Evolutionary conservation across 2,113 vertebrate genomes (phyloP), one percentile per base, ranked within the genome.

Genomic region (Lutjanus erythropterus): DNA sequence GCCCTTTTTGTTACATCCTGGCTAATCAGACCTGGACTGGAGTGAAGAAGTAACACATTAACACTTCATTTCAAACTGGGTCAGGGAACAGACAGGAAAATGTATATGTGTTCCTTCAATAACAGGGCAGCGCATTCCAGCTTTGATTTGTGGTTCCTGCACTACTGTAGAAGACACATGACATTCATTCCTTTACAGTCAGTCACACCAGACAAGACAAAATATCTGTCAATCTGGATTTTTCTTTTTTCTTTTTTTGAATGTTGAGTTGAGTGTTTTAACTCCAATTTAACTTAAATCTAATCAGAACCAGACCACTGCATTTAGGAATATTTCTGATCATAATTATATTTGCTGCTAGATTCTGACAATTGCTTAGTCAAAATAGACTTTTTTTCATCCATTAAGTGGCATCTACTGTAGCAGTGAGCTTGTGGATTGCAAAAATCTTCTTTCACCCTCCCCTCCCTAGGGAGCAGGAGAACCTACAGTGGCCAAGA

Each of bases 61-160:
- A 71, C 80, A 78, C 69, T 64, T 61, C 60, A 74, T 87, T 75
- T 86, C 19, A 58, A 90, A 86, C n/a, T 72, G 33, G 75, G 73
- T 61, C 84, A 73, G 29, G 80, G 47, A 83, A 58, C 52, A 76
- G 60, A 83, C 74, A 84, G 78, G 52, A 62, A 79, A 88, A 73
- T 50, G 53, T 69, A 71, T 66, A 27, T 1, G 19, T 68, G 62
- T 77, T 74, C 56, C 69, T 80, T 71, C 77, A 85, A 89, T 80
- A 81, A 88, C 78, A 89, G 71, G 76, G 66, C 78, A 77, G 72
- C 8, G 46, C 89, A 87, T 91, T 90, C 90, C 87, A 68, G 69
- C 61, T 64, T 69, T 90, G 86, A 94, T 91, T 87, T 86, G 80
- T 87, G 75, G 75, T 74, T 71, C 50, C 59, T 59, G 29, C 25